Evolutionary conservation across 2,797 vertebrate species (phyloP).

Genomic region (Rhinophrynus dorsalis): DNA sequence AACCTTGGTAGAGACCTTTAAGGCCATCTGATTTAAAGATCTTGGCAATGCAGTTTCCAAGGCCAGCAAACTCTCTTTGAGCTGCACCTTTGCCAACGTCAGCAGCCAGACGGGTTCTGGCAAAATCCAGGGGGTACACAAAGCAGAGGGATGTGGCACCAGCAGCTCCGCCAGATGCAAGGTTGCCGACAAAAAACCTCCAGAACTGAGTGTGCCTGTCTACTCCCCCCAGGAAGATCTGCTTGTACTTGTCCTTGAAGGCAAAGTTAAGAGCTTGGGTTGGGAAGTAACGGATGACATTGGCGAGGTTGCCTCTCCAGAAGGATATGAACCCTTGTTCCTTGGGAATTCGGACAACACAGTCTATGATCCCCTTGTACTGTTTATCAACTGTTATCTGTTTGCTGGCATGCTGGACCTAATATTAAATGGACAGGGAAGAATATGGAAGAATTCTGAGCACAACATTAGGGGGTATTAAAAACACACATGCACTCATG

Average conservation of each 20-base stretch:
- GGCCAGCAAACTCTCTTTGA: slow-evolving; percentile 89
- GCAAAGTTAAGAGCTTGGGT: slow-evolving; percentile 99
- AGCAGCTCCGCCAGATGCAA: slow-evolving; percentile 93
- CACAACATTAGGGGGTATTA: no score
- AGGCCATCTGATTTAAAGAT: slow-evolving; percentile 92
- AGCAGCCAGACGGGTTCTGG: slow-evolving; percentile 93
- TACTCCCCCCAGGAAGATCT: slow-evolving; percentile 96
- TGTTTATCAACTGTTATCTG: slow-evolving; percentile 90
- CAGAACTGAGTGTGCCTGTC: slow-evolving; percentile 97
- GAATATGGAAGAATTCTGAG: no score
- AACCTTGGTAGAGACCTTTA: slow-evolving; percentile 90
- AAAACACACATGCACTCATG: no score
- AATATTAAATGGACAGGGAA: background rate
- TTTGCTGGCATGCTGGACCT: slow-evolving; percentile 98
- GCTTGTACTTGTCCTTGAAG: slow-evolving; percentile 99
- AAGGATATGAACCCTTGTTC: slow-evolving; percentile 95
- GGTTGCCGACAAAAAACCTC: slow-evolving; percentile 96
- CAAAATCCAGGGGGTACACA: slow-evolving; percentile 97
- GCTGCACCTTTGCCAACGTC: slow-evolving; percentile 86
- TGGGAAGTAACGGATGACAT: slow-evolving; percentile 98
- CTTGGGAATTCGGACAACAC: slow-evolving; percentile 91
- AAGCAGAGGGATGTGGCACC: slow-evolving; percentile 98
- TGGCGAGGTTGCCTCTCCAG: slow-evolving; percentile 98
- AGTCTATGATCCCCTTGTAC: slow-evolving; percentile 98
- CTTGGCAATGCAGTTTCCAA: slow-evolving; percentile 88